A percentile compares a stretch with the other conserved stretches of the same genome.
Conservation (phyloP, 2,888 invertebrate genomes). For the Buathra laborator region DNA sequence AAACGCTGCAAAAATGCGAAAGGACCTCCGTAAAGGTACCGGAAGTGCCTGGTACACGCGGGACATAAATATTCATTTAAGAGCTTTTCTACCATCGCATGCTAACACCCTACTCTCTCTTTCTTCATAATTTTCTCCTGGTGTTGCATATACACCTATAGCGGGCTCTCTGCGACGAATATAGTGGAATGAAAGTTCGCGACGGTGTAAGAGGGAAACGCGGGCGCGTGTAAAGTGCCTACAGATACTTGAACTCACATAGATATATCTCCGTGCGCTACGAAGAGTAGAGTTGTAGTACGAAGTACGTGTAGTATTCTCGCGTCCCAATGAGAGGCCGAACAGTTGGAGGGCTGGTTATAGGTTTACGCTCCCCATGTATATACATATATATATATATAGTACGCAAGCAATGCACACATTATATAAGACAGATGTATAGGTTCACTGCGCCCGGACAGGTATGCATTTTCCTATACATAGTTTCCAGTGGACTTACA, state of each 20-base stretch:
- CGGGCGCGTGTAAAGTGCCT: constrained; percentile 45
- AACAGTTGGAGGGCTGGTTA: constrained; percentile 35
- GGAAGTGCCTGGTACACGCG: constrained; percentile 32
- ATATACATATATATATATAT: background rate
- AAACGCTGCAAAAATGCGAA: constrained; percentile 38
- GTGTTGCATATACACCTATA: constrained; percentile 15
- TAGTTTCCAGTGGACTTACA: background rate
- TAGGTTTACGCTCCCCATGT: constrained; percentile 42
- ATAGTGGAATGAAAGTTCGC: constrained; percentile 30
- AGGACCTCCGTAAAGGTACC: background rate
- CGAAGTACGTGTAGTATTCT: constrained; percentile 24
- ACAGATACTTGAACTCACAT: constrained; percentile 16
- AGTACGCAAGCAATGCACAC: background rate
- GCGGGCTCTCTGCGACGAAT: background rate
- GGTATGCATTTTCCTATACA: constrained; percentile 9
- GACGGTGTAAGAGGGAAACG: background rate
- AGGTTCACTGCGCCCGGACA: constrained; percentile 22
- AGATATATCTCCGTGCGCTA: background rate
- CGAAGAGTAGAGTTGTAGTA: constrained; percentile 6
- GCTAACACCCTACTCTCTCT: constrained; percentile 44
- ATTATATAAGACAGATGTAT: constrained; percentile 5
- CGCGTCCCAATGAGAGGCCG: constrained; percentile 41
- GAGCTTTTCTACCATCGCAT: constrained; percentile 58
- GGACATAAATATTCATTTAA: constrained; percentile 63
- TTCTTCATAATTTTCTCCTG: constrained; percentile 3